Conservation (phyloP, 2,888 invertebrate species). For the Microctonus brassicae region DNA sequence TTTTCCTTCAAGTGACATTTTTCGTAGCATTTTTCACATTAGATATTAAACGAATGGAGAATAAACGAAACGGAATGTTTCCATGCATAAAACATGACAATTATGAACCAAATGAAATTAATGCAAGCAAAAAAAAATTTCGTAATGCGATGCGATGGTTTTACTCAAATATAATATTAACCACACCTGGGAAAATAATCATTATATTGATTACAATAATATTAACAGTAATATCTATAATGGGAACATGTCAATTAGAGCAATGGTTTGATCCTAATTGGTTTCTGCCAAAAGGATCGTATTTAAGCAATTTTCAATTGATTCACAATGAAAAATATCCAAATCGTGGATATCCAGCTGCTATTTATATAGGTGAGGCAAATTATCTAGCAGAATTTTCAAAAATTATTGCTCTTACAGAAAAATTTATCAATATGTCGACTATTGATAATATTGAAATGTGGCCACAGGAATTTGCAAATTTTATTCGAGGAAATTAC, state of each 20-base stretch:
- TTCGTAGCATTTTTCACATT: slow-evolving; percentile 83
- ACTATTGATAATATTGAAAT: slow-evolving; percentile 73
- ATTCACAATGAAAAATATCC: slow-evolving; percentile 77
- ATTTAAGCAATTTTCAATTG: slow-evolving; percentile 75
- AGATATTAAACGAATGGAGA: slow-evolving; percentile 77
- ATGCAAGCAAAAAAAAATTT: slow-evolving; percentile 72
- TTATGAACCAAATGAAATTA: slow-evolving; percentile 71
- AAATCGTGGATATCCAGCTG: slow-evolving; percentile 75
- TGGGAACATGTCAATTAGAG: slow-evolving; percentile 76
- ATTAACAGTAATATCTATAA: slow-evolving; percentile 75
- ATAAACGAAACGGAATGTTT: slow-evolving; percentile 76
- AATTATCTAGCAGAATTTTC: slow-evolving; percentile 76
- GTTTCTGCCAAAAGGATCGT: slow-evolving; percentile 82
- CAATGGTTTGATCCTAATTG: slow-evolving; percentile 85
- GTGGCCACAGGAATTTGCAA: slow-evolving; percentile 78
- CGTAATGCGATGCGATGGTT: slow-evolving; percentile 74
- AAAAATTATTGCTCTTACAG: slow-evolving; percentile 73
- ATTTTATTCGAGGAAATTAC: slow-evolving; percentile 75
- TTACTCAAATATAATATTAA: slow-evolving; percentile 78
- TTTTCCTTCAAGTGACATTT: slow-evolving; percentile 83
- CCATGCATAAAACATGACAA: slow-evolving; percentile 78
- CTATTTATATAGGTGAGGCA: slow-evolving; percentile 76
- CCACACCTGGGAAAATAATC: slow-evolving; percentile 76
- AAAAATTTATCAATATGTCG: slow-evolving; percentile 71
- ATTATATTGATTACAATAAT: slow-evolving; percentile 75